Base-by-base conservation (phyloP, 1,140 invertebrate genomes). In the Camponotus vicinus region DNA sequence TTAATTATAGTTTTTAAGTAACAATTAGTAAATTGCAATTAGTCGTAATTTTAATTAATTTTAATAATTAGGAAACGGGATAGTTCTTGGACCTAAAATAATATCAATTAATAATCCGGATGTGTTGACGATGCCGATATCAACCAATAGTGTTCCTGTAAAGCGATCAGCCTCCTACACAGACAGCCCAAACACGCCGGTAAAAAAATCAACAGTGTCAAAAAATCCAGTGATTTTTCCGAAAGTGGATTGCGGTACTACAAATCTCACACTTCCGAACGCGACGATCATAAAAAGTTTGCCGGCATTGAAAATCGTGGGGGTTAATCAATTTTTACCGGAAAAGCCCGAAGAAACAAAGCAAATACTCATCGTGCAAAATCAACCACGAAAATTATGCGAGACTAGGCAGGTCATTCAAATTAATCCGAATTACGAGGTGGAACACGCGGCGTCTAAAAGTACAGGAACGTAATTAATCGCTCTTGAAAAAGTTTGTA, bases 181-280 rank as follows among this genome's bases (percentile, higher is more conserved):
- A 5, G 86, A 87, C 21, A 27, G 59, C 5, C 13, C 89, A 3
- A 86, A 73, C 3, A 27, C 64, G 9, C n/a, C 82, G 4, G 70
- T 69, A 55, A 91, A 91, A 34, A 91, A 87, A 45, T 11, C 69
- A 8, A 45, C 27, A 15, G 0, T 86, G 9, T 57, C 55, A 34
- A 93, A 92, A 76, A 92, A 90, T 85, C 84, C 92, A 0, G 76
- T 92, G 8, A 93, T 94, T 57, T 90, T 95, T 15, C 93, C 93
- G 1, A 95, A 93, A 85, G 45, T 84, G 18, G 87, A 89, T 37
- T 86, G 70, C 37, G 83, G 32, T n/a, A 59, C 83, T 21, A 32
- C 52, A n/a, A 90, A 86, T 45, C 37, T 87, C 8, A 52, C 83
- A 3, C 82, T 90, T 52, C 70, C 84, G 0, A 91, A 63, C n/a